Base-by-base conservation (phyloP, 2,888 invertebrate species). In the Drosophila mettleri region DNA sequence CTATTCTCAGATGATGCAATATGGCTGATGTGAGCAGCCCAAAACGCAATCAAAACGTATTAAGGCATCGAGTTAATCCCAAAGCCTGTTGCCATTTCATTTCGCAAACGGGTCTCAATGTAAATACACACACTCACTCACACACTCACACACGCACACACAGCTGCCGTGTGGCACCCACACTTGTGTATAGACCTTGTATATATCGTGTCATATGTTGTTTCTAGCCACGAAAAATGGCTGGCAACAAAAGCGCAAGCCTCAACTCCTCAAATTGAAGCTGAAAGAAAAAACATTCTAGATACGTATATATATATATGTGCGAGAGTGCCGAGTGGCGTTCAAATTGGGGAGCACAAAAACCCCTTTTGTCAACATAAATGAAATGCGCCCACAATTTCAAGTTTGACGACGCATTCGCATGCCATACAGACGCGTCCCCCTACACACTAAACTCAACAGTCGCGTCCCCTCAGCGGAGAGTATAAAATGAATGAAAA, bases 381-480 rank as follows among this genome's bases (percentile, higher is more conserved):
- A 85, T 85, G 80, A 85, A 85, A 82, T 80, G 78, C 82, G 87
- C 85, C 86, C 87, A 86, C 85, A 85, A 74, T 84, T 78, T 86
- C 84, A 76, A 86, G 86, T 84, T 83, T 83, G 83, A 70, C 71
- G 83, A 78, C 65, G 69, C 60, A 39, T 48, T 67, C 63, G 45
- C 51, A 36, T 53, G 10, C 48, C 24, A 24, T n/a, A 41, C 48
- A 34, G 60, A 2, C 33, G 27, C 29, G 43, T 36, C 53, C 34
- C 46, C 46, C 12, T 1, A 9, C 9, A 24, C 9, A 4, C 20
- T 29, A n/a, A n/a, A 24, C 43, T n/a, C n/a, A 43, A 61, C 63
- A 61, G 45, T 63, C 33, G 16, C 65, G 38, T 46, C 57, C 52
- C 24, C 36, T 43, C 6, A 10, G 52, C 27, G 53, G 63, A 83